Percentiles rank a stretch among this genome's conserved stretches.
Evolutionary conservation across 2,113 vertebrate genomes (phyloP).

Genomic region (Arvicanthis niloticus): DNA sequence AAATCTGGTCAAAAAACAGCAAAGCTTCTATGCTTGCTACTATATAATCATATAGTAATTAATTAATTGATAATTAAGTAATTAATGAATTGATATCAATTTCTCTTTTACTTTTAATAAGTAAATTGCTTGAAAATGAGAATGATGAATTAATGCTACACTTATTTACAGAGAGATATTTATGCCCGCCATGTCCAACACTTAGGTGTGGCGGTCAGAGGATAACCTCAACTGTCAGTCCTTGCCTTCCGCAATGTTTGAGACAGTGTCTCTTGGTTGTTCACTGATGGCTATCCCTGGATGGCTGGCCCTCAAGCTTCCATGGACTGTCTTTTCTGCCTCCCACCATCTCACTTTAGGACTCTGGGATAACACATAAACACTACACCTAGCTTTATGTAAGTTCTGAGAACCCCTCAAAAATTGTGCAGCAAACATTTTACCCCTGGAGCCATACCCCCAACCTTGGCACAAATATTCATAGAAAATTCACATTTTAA

Average conservation of each 20-base stretch:
- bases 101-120: neutral
- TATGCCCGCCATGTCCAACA: neutral
- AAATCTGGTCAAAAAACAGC: neutral
- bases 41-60: too few species aligned
- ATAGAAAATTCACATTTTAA: neutral
- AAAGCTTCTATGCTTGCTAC: neutral
- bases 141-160: neutral
- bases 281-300: neutral
- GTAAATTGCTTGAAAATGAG: neutral
- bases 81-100: constrained; percentile 16
- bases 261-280: neutral
- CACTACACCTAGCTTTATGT: neutral
- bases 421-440: neutral
- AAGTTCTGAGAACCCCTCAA: neutral
- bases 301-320: neutral
- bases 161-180: neutral
- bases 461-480: neutral
- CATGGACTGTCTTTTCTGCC: neutral
- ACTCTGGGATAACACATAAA: neutral
- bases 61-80: too few species aligned
- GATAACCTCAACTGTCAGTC: neutral
- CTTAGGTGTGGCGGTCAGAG: neutral
- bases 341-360: neutral
- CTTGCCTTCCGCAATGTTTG: neutral
- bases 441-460: neutral